These are phyloP conservation scores for Phoeniculus purpureus DNA, from an alignment of 2,797 vertebrate species.

Conservation along the genomic window DNA sequence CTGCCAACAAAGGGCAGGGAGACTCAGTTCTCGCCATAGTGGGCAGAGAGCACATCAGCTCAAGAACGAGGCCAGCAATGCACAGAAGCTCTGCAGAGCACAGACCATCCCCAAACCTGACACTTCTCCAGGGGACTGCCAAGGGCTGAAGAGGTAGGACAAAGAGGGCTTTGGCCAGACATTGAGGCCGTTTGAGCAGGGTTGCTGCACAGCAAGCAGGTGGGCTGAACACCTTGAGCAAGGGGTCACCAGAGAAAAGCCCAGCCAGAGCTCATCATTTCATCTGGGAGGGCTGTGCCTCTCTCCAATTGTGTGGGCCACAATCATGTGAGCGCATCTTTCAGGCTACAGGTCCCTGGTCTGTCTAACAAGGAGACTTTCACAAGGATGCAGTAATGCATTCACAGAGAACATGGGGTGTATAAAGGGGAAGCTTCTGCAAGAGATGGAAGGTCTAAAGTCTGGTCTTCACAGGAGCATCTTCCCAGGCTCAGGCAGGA, in stretches of 20 bases:
- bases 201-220: background rate
- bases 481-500: background rate
- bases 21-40: fast-evolving
- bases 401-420: background rate
- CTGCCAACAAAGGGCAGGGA: background rate
- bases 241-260: background rate
- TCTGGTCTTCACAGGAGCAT: background rate
- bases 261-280: background rate
- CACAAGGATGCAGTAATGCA: background rate
- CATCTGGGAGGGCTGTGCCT: background rate
- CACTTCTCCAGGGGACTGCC: background rate
- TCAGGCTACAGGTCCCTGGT: background rate
- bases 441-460: background rate
- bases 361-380: background rate
- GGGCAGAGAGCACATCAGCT: background rate
- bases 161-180: background rate
- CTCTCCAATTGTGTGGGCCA: fast-evolving
- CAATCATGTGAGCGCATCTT: too few relatives aligned
- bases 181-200: background rate
- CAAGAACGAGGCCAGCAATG: background rate
- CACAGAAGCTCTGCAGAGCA: background rate
- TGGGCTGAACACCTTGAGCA: background rate
- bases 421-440: background rate
- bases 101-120: fast-evolving
- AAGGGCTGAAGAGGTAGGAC: fast-evolving